Evolutionary conservation across 2,888 invertebrate species (phyloP), one percentile per base, ranked within the genome.

Genomic region (Orthosia gracilis): DNA sequence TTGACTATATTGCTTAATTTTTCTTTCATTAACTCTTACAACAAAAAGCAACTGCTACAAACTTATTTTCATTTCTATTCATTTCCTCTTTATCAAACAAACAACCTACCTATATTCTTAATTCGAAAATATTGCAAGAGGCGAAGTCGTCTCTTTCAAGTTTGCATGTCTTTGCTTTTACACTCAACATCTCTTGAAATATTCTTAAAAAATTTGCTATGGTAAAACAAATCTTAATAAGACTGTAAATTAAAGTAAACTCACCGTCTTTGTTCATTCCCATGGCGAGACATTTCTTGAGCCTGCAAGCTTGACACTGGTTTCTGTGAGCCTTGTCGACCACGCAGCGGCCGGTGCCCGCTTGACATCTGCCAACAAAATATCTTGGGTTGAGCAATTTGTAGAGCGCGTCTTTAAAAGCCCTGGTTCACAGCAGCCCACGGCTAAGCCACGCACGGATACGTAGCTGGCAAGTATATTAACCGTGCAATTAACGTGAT

Each of bases 211-310:
- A 21, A n/a, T 40, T 40, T 9, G 40, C 40, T 40, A 40, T 40
- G 9, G 9, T 40, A 40, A 40, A 40, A 40, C 40, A 40, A 40
- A 40, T 9, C 9, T 9, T 40, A 40, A 40, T 52, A 49, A 54
- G 21, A 59, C 23, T 54, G 26, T 12, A 15, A 63, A 54, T 21
- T 11, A 69, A 62, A 64, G 55, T 40, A 45, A 17, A 97, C 98
- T 98, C 96, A 99, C 99, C 99, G 96, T 99, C 99, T 97, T 99
- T 99, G 96, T 99, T 99, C 99, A 99, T 99, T 80, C 99, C 99
- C 99, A 99, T 99, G 84, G 98, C 97, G 86, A 99, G 97, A 94
- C 99, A 99, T 96, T 99, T 99, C 97, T 99, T 99, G 86, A 99
- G 97, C 62, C 99, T 97, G 94, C 99, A 99, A 0, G 99, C 99